Evolutionary conservation across 2,113 vertebrate species (phyloP).

Genomic region (Callithrix jacchus): DNA sequence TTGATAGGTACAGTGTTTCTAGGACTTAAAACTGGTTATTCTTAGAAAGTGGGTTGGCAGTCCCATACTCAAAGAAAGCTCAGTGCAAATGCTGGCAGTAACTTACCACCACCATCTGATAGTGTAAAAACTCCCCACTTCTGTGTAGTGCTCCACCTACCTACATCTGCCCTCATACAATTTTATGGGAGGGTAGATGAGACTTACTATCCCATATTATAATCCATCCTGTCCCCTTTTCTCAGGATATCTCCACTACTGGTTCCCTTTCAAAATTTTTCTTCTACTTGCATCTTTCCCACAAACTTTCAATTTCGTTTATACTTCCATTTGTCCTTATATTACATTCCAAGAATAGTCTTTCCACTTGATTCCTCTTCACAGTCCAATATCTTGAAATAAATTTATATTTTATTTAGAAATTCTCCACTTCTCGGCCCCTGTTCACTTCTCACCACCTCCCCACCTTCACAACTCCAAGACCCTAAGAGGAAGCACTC

Average conservation of each 20-base stretch:
- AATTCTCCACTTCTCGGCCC: neutral
- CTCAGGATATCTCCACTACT: neutral
- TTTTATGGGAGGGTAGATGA: neutral
- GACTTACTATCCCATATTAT: neutral
- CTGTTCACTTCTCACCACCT: neutral
- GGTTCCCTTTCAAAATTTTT: neutral
- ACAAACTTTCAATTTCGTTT: neutral
- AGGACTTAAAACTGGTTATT: neutral
- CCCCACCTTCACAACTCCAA: neutral
- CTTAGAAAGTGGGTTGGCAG: neutral
- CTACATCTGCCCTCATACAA: neutral
- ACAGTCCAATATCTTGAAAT: neutral
- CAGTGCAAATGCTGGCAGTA: neutral
- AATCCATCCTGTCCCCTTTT: neutral
- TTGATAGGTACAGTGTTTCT: neutral
- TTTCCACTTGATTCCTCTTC: neutral
- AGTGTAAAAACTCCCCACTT: neutral
- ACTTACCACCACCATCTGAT: neutral
- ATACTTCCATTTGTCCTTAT: neutral
- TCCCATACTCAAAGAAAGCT: neutral
- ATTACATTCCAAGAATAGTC: neutral
- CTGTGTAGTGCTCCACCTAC: neutral
- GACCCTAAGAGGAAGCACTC: neutral
- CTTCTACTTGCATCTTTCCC: neutral
- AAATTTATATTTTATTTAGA: too few species aligned